phyloP scores from a whole-genome alignment of 2,797 vertebrate species.

The Sebastes matsubarae region DNA sequence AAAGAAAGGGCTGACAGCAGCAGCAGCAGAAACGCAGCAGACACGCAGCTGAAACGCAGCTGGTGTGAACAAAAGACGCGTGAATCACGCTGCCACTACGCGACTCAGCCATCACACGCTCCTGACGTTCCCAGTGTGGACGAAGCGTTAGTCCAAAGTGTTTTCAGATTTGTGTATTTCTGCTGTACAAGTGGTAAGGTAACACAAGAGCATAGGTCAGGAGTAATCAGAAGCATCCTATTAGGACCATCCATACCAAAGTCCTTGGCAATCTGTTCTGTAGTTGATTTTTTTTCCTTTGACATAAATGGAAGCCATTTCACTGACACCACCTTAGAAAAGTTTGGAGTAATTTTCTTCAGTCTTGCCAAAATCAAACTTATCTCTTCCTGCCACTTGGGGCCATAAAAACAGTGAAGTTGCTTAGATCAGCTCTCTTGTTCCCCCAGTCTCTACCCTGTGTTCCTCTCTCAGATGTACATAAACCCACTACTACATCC shows the following conservation, averaged over 20 bases:
- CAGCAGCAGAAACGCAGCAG: no score
- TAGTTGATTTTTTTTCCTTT: neutral
- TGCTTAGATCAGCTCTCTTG: constrained; percentile 9
- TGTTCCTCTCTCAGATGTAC: neutral
- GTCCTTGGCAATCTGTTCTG: neutral
- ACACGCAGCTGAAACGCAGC: no score
- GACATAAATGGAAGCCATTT: neutral
- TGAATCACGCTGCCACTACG: no score
- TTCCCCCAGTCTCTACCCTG: neutral
- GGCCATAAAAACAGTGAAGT: neutral
- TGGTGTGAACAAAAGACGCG: no score
- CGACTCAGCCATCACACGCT: no score
- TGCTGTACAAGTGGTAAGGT: no score
- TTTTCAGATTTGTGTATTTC: no score
- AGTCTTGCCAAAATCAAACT: neutral
- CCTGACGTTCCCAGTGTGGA: no score
- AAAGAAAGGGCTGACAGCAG: no score
- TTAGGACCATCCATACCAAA: neutral
- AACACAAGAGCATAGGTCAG: neutral
- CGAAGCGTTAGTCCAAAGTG: no score
- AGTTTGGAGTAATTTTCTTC: neutral
- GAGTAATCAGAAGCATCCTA: neutral
- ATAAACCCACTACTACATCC: neutral
- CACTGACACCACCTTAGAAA: neutral
- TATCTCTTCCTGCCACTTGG: neutral